These are phyloP conservation scores for Stenotaenia linearis DNA, from an alignment of 2,888 invertebrate species.

Conservation along the genomic window DNA sequence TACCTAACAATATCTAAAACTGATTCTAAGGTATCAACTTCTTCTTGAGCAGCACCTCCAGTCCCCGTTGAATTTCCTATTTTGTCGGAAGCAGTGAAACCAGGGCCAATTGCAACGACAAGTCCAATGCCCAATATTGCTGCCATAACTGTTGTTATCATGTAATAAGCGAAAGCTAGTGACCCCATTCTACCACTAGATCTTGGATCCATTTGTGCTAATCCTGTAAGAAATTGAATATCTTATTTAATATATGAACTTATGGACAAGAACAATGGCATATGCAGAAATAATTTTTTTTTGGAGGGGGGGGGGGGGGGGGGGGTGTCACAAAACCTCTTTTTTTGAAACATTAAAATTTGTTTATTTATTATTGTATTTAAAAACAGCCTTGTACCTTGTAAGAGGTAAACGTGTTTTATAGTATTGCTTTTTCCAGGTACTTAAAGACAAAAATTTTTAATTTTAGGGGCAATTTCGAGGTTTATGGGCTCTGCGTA, in stretches of 20 bases:
- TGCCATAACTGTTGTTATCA: slow-evolving; percentile 60
- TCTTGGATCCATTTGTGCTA: slow-evolving; percentile 60
- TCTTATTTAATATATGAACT: neutral
- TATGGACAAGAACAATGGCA: too few species aligned
- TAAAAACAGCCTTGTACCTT: too few species aligned
- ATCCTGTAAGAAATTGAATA: slow-evolving; percentile 48
- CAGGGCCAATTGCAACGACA: slow-evolving; percentile 60
- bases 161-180: slow-evolving; percentile 59
- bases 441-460: too few species aligned
- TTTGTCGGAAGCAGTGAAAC: slow-evolving; percentile 54
- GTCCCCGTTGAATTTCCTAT: slow-evolving; percentile 39
- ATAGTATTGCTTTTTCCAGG: too few species aligned
- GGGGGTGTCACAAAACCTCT: too few species aligned
- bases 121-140: slow-evolving; percentile 60
- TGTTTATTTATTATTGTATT: too few species aligned
- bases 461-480: too few species aligned
- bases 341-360: too few species aligned
- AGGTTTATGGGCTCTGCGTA: too few species aligned
- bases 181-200: slow-evolving; percentile 60
- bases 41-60: slow-evolving; percentile 40
- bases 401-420: too few species aligned
- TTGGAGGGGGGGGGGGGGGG: too few species aligned
- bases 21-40: slow-evolving; percentile 55
- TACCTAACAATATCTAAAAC: slow-evolving; percentile 57
- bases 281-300: too few species aligned